phyloP scores from a whole-genome alignment of 2,888 invertebrate genomes.

The Acleris emargana region DNA sequence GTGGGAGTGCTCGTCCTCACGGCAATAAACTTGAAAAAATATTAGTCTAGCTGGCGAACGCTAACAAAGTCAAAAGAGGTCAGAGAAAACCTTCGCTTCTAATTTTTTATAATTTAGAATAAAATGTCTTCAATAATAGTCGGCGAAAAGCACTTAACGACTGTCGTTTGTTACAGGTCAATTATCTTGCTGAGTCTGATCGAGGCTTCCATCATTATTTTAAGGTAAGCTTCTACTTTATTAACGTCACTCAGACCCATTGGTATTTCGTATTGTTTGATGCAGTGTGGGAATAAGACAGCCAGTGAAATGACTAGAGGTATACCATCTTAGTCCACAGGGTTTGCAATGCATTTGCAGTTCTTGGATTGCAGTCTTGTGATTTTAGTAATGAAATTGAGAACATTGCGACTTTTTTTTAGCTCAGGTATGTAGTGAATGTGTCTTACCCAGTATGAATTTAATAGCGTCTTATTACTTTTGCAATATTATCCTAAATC shows the following conservation, averaged over 20 bases:
- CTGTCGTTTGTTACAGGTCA: slow-evolving; percentile 63
- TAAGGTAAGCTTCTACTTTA: slow-evolving; percentile 51
- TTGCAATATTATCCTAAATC: neutral
- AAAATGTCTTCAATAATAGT: slow-evolving; percentile 12
- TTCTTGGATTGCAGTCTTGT: too few relatives aligned
- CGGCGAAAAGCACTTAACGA: slow-evolving; percentile 12
- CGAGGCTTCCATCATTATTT: slow-evolving; percentile 49
- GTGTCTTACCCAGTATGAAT: too few relatives aligned
- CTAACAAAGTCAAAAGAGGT: too few relatives aligned
- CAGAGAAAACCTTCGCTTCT: neutral
- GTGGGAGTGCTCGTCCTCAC: slow-evolving; percentile 24
- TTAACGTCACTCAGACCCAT: slow-evolving; percentile 17
- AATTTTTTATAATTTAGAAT: slow-evolving; percentile 8
- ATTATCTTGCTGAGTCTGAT: slow-evolving; percentile 57
- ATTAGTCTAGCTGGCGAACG: neutral
- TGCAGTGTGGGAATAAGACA: too few relatives aligned
- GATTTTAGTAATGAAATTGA: too few relatives aligned
- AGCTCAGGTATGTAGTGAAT: too few relatives aligned
- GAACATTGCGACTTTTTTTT: too few relatives aligned
- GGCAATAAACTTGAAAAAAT: neutral
- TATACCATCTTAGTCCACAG: too few relatives aligned
- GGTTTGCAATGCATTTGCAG: too few relatives aligned
- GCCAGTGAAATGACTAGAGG: too few relatives aligned
- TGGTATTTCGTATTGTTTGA: neutral
- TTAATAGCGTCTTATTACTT: too few relatives aligned